These are phyloP conservation scores for Drymodes brunneopygia DNA, from an alignment of 2,113 vertebrate species.

Conservation along the genomic window DNA sequence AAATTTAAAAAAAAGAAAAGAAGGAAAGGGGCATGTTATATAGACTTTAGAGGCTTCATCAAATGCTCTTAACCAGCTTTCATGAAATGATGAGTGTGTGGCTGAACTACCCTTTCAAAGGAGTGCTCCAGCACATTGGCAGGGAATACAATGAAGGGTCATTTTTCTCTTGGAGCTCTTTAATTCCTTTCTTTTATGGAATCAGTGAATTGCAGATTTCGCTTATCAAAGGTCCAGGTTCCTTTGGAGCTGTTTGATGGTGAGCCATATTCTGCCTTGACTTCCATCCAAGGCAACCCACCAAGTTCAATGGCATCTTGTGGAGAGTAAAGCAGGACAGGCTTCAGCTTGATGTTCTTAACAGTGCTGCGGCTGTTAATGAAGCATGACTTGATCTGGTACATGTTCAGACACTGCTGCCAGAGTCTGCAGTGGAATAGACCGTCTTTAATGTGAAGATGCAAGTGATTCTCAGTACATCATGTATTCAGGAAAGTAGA, in stretches of 20 bases:
- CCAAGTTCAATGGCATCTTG: conserved; percentile 17
- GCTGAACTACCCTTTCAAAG: conserved; percentile 2
- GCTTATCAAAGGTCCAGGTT: conserved; percentile 23
- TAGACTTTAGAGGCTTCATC: not conserved
- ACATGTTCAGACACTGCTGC: not conserved
- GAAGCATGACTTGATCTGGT: not conserved
- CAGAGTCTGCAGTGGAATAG: not conserved
- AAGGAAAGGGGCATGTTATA: not conserved
- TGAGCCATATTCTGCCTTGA: not conserved
- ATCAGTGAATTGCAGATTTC: not conserved
- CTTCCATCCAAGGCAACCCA: conserved; percentile 7
- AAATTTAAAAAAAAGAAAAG: not conserved
- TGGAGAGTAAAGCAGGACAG: conserved; percentile 10
- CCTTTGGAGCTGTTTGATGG: conserved; percentile 27
- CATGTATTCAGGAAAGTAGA: not conserved
- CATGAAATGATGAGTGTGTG: not conserved
- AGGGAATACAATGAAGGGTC: not conserved
- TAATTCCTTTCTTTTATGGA: conserved; percentile 16
- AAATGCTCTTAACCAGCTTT: not conserved
- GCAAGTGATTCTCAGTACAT: not conserved
- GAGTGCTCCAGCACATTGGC: not conserved
- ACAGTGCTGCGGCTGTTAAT: conserved; percentile 16
- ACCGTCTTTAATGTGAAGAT: not conserved
- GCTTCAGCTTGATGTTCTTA: not conserved
- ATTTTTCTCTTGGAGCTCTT: conserved; percentile 9